Conservation (phyloP, 2,888 invertebrate species). For the Spicauda simplicius region DNA sequence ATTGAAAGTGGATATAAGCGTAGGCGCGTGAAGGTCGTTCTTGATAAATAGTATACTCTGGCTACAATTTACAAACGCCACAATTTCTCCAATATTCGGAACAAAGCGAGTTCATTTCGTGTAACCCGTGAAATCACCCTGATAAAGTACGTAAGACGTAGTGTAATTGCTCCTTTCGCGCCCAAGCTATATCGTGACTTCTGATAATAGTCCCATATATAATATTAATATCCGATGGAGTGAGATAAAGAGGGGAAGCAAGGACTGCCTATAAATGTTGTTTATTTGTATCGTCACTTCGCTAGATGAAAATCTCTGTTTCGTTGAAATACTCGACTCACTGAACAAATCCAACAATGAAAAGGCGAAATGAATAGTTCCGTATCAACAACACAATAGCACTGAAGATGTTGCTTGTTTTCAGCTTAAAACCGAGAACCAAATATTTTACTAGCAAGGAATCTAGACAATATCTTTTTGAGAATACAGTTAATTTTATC, state of each 20-base stretch:
- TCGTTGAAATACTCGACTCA: slow-evolving; percentile 42
- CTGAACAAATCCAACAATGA: slow-evolving; percentile 43
- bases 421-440: slow-evolving; percentile 29
- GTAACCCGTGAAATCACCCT: slow-evolving; percentile 28
- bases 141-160: slow-evolving; percentile 39
- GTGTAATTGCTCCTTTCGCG: slow-evolving; percentile 44
- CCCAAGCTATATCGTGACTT: slow-evolving; percentile 42
- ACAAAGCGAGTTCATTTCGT: slow-evolving; percentile 35
- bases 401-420: slow-evolving; percentile 36
- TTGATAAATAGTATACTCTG: slow-evolving; percentile 6
- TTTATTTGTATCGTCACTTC: slow-evolving; percentile 37
- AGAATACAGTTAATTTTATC: slow-evolving; percentile 14
- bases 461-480: slow-evolving; percentile 29
- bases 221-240: slow-evolving; percentile 44
- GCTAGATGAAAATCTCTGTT: slow-evolving; percentile 44
- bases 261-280: slow-evolving; percentile 37
- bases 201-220: slow-evolving; percentile 44
- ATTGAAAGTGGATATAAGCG: too few relatives aligned
- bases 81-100: slow-evolving; percentile 26
- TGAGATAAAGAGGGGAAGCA: slow-evolving; percentile 37
- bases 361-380: slow-evolving; percentile 42
- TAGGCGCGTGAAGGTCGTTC: background rate
- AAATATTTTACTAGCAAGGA: slow-evolving; percentile 25
- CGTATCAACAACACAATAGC: slow-evolving; percentile 30
- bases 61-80: slow-evolving; percentile 11